Conservation (phyloP, 2,113 vertebrate genomes). For the Tonatia bakeri region DNA sequence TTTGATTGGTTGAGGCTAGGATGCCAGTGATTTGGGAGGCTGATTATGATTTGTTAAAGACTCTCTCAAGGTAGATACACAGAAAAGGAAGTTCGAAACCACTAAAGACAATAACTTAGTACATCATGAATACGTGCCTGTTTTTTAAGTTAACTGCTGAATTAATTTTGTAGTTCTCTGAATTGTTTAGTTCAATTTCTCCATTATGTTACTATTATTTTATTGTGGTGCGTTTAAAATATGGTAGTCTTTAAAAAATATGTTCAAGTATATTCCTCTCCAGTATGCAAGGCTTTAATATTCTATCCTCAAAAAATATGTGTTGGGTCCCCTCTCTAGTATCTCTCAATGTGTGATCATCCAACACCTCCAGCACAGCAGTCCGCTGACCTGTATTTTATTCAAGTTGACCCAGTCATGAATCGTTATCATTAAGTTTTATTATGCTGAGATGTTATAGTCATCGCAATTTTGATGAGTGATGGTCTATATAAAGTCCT, state of each 20-base stretch:
- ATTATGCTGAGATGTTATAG: neutral
- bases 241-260: neutral
- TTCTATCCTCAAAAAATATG: neutral
- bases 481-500: neutral
- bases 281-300: neutral
- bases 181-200: neutral
- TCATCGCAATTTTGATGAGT: neutral
- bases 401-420: neutral
- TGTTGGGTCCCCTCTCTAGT: neutral
- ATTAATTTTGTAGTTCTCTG: neutral
- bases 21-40: neutral
- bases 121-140: neutral
- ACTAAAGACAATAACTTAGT: neutral
- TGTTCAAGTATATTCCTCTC: neutral
- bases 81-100: neutral
- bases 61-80: neutral
- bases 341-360: neutral
- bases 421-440: neutral
- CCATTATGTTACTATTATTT: neutral
- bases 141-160: neutral
- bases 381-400: neutral
- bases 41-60: neutral
- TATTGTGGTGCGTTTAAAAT: conserved; percentile 5
- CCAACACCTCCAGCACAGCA: neutral
- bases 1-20: neutral